Evolutionary conservation across 2,888 invertebrate species (phyloP).

Genomic region (Ochropacha duplaris): DNA sequence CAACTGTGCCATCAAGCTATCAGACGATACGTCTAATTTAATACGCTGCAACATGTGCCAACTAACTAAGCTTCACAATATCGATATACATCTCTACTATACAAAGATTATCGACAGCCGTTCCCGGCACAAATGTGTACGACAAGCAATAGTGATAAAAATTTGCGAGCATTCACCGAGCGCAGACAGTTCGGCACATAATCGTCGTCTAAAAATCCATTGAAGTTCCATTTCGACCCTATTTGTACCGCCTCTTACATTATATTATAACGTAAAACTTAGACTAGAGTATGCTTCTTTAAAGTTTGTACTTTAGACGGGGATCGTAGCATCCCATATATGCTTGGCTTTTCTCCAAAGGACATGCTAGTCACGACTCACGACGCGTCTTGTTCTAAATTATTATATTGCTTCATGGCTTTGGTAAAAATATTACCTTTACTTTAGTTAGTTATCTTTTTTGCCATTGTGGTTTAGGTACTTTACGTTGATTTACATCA

Average conservation of each 20-base stretch:
- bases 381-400: slow-evolving; percentile 55
- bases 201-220: slow-evolving; percentile 53
- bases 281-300: slow-evolving; percentile 55
- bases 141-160: slow-evolving; percentile 44
- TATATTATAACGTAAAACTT: slow-evolving; percentile 60
- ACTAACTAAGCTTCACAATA: slow-evolving; percentile 30
- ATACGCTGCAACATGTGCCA: slow-evolving; percentile 47
- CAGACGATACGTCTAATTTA: slow-evolving; percentile 48
- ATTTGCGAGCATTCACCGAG: slow-evolving; percentile 46
- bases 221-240: slow-evolving; percentile 33
- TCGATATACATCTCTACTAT: slow-evolving; percentile 28
- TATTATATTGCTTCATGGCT: slow-evolving; percentile 64
- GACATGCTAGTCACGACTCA: slow-evolving; percentile 47
- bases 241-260: slow-evolving; percentile 48
- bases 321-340: slow-evolving; percentile 51
- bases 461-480: neutral
- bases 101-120: slow-evolving; percentile 22
- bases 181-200: slow-evolving; percentile 38
- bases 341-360: slow-evolving; percentile 57
- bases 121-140: slow-evolving; percentile 30
- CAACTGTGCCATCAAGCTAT: slow-evolving; percentile 37
- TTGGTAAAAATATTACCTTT: slow-evolving; percentile 44
- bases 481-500: neutral
- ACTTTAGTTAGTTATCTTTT: too few relatives aligned
- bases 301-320: slow-evolving; percentile 50